Percentiles rank a stretch among this genome's conserved stretches.
These are phyloP conservation scores for Meta bourneti DNA, from an alignment of 2,888 invertebrate genomes.

Conservation along the genomic window DNA sequence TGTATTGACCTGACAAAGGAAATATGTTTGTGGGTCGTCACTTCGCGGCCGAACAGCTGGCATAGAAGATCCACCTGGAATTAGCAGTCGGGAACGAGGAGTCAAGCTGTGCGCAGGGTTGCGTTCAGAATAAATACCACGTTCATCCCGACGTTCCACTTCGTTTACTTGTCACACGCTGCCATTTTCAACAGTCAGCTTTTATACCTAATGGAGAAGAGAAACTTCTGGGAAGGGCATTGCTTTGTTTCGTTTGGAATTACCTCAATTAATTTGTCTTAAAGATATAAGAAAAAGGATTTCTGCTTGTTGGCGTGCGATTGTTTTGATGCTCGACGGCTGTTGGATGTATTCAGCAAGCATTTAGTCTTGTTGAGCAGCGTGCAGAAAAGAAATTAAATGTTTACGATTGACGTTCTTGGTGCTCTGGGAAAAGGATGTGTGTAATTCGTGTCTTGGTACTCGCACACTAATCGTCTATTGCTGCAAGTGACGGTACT, in stretches of 20 bases:
- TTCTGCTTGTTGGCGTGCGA: neutral
- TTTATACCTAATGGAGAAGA: neutral
- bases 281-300: neutral
- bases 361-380: too few species aligned
- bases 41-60: constrained; percentile 19
- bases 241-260: neutral
- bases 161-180: constrained; percentile 53
- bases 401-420: neutral
- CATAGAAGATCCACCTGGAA: constrained; percentile 54
- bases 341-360: neutral
- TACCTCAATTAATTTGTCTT: neutral
- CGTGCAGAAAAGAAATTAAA: neutral
- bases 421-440: too few species aligned
- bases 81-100: constrained; percentile 34
- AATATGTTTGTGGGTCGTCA: neutral
- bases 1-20: neutral
- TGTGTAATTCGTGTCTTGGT: too few species aligned
- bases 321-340: neutral
- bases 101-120: constrained; percentile 28
- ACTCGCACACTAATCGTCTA: too few species aligned
- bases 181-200: neutral
- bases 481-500: too few species aligned
- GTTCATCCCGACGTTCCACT: constrained; percentile 46
- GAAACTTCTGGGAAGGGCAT: too few species aligned
- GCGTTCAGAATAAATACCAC: constrained; percentile 24